phyloP scores from a whole-genome alignment of 2,113 vertebrate species.

The Colius striatus region DNA sequence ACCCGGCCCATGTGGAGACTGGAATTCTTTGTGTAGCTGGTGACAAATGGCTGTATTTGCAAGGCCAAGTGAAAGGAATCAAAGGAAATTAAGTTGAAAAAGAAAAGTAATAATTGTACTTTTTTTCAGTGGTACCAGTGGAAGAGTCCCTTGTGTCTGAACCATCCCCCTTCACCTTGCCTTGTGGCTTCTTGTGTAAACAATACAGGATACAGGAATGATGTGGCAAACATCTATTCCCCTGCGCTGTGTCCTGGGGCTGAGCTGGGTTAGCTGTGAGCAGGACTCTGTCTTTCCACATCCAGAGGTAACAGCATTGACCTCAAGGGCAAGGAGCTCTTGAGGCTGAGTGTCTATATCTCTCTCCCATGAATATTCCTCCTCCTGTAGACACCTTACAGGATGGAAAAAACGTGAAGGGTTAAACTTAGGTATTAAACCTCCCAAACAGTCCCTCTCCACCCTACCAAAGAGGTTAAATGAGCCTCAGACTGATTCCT shows the following conservation, averaged over 20 bases:
- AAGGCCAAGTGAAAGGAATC: constrained; percentile 13
- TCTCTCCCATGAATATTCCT: neutral
- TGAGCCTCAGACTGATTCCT: neutral
- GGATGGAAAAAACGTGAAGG: neutral
- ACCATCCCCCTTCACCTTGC: neutral
- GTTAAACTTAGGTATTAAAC: neutral
- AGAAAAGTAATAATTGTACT: neutral
- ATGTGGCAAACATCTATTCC: neutral
- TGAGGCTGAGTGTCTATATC: rapidly evolving
- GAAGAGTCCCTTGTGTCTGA: neutral
- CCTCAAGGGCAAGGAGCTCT: neutral
- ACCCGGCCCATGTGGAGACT: neutral
- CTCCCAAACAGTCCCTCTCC: neutral
- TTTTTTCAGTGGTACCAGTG: constrained; percentile 33
- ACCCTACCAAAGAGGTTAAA: neutral
- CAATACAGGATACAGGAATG: neutral
- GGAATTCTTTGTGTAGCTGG: neutral
- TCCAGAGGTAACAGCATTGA: neutral
- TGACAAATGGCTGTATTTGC: neutral
- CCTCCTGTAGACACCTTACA: neutral
- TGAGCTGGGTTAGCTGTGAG: neutral
- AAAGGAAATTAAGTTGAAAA: neutral
- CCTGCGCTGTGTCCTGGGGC: neutral
- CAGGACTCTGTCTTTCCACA: neutral
- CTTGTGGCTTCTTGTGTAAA: neutral